A percentile compares a stretch with the other conserved stretches of the same genome.
Conservation (phyloP, 2,888 invertebrate genomes). For the Glaucopsyche alexis region DNA sequence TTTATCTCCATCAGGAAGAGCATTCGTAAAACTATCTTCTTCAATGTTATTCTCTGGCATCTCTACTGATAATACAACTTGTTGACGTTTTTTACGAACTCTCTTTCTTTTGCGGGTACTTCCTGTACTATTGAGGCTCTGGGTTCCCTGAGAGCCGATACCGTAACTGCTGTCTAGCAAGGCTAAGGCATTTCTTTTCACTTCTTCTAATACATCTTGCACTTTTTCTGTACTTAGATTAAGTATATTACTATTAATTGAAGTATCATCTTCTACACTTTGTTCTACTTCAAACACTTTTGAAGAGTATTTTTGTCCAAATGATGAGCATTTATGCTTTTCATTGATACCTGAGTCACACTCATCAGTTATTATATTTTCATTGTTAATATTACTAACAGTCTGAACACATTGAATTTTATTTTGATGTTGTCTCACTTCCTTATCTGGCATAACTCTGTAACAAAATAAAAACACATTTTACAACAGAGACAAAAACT, state of each 20-base stretch:
- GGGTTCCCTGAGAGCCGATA: neutral
- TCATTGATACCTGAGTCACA: neutral
- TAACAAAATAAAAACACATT: neutral
- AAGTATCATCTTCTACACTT: neutral
- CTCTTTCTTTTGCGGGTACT: slow-evolving; percentile 10
- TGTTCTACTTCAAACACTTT: neutral
- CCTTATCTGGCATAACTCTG: neutral
- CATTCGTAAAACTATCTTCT: neutral
- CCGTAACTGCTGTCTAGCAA: neutral
- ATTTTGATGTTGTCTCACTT: neutral
- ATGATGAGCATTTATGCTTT: neutral
- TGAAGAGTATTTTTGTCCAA: neutral
- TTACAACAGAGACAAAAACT: too few species aligned
- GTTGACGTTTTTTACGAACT: neutral
- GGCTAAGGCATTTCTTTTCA: neutral
- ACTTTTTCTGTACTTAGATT: neutral
- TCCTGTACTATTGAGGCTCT: neutral
- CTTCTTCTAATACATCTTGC: neutral
- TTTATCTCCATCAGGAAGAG: neutral
- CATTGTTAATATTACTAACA: neutral
- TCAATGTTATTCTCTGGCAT: neutral
- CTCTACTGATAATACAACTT: neutral
- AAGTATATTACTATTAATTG: neutral
- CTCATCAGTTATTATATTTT: neutral
- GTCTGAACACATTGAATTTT: neutral